phyloP scores from a whole-genome alignment of 2,113 vertebrate species.

The Lampris megalopsis region DNA sequence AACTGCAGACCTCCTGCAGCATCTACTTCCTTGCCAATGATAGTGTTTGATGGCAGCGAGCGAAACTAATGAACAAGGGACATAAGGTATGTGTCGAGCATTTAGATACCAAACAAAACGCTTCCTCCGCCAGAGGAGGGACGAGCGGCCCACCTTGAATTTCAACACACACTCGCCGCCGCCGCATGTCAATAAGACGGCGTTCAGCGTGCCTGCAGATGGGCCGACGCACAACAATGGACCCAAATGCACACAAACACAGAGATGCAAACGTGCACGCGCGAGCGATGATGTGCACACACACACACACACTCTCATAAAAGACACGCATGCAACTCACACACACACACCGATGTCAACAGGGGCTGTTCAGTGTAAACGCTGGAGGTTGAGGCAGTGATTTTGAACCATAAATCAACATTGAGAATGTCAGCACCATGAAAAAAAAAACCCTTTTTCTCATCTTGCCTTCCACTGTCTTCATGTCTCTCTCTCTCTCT shows the following conservation, averaged over 20 bases:
- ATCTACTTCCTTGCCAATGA: conserved; percentile 54
- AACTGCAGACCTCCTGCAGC: conserved; percentile 52
- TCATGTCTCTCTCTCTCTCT: background rate
- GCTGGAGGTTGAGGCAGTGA: conserved; percentile 12
- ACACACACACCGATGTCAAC: conserved; percentile 6
- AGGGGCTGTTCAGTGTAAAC: conserved; percentile 22
- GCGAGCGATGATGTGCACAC: background rate
- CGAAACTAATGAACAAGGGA: conserved; percentile 74
- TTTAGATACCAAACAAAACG: conserved; percentile 54
- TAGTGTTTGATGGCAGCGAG: conserved; percentile 65
- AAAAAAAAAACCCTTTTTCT: conserved; percentile 26
- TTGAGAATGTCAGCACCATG: conserved; percentile 11
- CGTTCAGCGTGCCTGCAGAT: conserved; percentile 16
- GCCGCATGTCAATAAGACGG: conserved; percentile 68
- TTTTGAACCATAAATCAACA: background rate
- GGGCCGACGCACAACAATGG: background rate
- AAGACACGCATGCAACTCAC: background rate
- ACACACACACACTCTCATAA: background rate
- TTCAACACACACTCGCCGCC: conserved; percentile 58
- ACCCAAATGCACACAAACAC: conserved; percentile 20
- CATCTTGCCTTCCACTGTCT: conserved; percentile 17
- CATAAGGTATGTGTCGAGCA: conserved; percentile 57
- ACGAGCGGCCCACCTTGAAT: conserved; percentile 72
- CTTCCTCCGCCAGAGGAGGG: conserved; percentile 52
- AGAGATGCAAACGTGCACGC: background rate